These are phyloP conservation scores for Pocillopora meandrina DNA, from an alignment of 92 coral and sea anemone species.

Conservation along the genomic window DNA sequence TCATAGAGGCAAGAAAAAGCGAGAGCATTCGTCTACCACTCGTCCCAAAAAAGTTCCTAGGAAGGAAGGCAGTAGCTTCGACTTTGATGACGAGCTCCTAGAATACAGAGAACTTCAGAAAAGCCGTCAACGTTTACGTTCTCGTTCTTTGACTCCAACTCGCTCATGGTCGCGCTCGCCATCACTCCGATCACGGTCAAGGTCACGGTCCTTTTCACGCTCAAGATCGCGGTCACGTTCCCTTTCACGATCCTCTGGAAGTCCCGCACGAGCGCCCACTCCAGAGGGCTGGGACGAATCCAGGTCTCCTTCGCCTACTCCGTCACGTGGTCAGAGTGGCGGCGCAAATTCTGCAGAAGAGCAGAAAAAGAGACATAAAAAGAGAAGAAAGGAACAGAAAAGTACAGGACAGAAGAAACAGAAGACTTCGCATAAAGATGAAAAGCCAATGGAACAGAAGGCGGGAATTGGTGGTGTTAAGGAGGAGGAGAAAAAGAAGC, in stretches of 20 bases:
- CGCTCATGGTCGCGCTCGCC: constrained; percentile 80
- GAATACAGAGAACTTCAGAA: constrained; percentile 80
- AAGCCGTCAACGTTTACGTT: constrained; percentile 66
- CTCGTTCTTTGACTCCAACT: constrained; percentile 62
- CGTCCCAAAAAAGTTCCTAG: constrained; percentile 29
- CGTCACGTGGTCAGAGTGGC: constrained; percentile 56
- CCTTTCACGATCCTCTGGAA: constrained; percentile 71
- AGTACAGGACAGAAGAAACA: constrained; percentile 81
- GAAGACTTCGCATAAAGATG: constrained; percentile 49
- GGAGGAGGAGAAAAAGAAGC: constrained; percentile 54
- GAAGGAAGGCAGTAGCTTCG: constrained; percentile 35
- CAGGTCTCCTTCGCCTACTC: constrained; percentile 80
- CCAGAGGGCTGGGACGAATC: constrained; percentile 99
- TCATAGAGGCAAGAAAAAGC: constrained; percentile 35
- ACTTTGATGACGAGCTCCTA: constrained; percentile 87
- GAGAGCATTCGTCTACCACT: constrained; percentile 13
- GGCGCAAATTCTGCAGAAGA: constrained; percentile 42
- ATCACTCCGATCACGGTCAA: constrained; percentile 73
- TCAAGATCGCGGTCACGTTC: constrained; percentile 85
- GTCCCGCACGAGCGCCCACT: constrained; percentile 86
- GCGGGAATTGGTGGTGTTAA: constrained; percentile 33
- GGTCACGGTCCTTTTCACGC: constrained; percentile 72
- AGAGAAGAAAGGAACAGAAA: constrained; percentile 84
- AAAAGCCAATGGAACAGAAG: constrained; percentile 29
- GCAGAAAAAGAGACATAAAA: constrained; percentile 74